These are phyloP conservation scores for Rhyacophila evoluta DNA, from an alignment of 2,888 invertebrate species.

Conservation along the genomic window DNA sequence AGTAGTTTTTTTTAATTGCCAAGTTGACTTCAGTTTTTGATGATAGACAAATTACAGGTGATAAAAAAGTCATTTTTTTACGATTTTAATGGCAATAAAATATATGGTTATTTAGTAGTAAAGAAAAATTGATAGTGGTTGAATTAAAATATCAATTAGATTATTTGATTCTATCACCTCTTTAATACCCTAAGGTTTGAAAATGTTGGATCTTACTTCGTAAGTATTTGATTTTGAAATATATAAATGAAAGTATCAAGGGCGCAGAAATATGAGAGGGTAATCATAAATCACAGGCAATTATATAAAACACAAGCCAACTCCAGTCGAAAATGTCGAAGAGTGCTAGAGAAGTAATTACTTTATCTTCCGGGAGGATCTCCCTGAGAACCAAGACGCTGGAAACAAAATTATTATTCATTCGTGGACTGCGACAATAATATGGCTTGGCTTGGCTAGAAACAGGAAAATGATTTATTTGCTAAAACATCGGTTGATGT, in stretches of 20 bases:
- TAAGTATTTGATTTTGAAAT: not conserved
- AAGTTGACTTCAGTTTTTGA: too few species aligned
- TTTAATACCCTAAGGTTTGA: too few species aligned
- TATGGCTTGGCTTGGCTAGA: not conserved
- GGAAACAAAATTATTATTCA: constrained; percentile 3
- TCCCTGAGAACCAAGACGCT: constrained; percentile 5
- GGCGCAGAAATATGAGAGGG: not conserved
- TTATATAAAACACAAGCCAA: constrained; percentile 46
- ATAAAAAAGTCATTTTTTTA: too few species aligned
- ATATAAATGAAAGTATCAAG: not conserved
- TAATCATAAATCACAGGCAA: constrained; percentile 47
- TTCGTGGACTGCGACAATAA: not conserved
- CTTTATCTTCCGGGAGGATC: constrained; percentile 39
- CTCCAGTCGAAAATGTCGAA: constrained; percentile 36
- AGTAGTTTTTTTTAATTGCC: too few species aligned
- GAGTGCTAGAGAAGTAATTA: constrained; percentile 38
- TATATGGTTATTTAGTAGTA: too few species aligned
- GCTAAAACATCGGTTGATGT: not conserved
- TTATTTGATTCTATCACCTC: too few species aligned
- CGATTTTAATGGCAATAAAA: too few species aligned
- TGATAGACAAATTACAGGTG: too few species aligned
- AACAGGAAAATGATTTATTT: not conserved
- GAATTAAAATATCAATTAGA: too few species aligned
- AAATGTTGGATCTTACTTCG: too few species aligned
- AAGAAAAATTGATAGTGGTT: too few species aligned